phyloP scores from a whole-genome alignment of 2,113 vertebrate genomes.

The Anoplopoma fimbria region DNA sequence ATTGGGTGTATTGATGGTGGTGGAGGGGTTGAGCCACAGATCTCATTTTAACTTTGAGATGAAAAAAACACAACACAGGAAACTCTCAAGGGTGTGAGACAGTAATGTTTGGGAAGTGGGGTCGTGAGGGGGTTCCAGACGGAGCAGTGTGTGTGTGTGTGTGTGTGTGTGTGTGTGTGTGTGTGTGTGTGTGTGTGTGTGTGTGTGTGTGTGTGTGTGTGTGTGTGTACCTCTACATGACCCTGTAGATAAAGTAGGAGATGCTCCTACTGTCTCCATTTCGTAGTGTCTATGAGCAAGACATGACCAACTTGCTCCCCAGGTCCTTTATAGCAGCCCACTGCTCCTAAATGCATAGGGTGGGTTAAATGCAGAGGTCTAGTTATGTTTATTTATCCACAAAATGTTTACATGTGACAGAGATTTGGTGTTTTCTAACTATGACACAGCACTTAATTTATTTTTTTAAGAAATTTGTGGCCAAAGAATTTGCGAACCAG shows the following conservation, averaged over 20 bases:
- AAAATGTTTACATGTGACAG: not conserved
- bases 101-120: slow-evolving; percentile 7
- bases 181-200: slow-evolving; percentile 11
- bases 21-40: slow-evolving; percentile 15
- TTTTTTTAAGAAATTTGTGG: no score
- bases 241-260: not conserved
- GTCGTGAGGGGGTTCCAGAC: slow-evolving; percentile 5
- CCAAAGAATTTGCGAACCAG: no score
- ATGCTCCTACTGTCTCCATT: not conserved
- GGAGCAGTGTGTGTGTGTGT: slow-evolving; percentile 4
- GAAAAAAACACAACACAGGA: slow-evolving; percentile 21
- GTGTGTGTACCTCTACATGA: not conserved
- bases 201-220: slow-evolving; percentile 1
- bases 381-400: not conserved
- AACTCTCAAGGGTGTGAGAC: slow-evolving; percentile 25
- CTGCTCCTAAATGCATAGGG: no score
- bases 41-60: slow-evolving; percentile 20
- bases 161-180: slow-evolving; percentile 7
- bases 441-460: not conserved
- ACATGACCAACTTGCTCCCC: not conserved
- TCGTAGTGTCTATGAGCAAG: not conserved
- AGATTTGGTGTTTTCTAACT: not conserved
- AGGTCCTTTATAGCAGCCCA: no score
- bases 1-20: slow-evolving; percentile 14
- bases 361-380: no score